Percentiles rank a stretch among this genome's conserved stretches.
These are phyloP conservation scores for Ceriagrion tenellum DNA, from an alignment of 2,888 invertebrate genomes.

Conservation along the genomic window DNA sequence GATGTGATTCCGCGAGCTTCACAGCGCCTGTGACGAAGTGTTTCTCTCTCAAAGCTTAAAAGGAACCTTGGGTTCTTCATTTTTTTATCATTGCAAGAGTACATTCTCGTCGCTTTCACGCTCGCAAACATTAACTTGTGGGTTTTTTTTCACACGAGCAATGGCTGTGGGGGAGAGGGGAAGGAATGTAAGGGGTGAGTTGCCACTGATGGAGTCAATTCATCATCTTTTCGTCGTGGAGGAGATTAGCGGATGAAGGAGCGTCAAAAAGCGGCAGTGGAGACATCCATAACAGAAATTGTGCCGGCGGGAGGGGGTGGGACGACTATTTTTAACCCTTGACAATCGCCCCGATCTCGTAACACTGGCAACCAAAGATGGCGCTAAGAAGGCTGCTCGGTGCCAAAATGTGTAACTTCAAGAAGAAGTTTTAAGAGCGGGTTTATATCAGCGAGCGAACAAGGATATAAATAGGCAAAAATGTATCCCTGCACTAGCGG, in stretches of 20 bases:
- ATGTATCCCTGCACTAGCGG: not conserved
- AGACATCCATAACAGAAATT: not conserved
- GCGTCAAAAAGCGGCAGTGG: not conserved
- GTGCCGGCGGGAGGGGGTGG: not conserved
- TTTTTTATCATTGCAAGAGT: not conserved
- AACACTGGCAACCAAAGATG: slow-evolving; percentile 25
- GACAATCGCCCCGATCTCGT: slow-evolving; percentile 35
- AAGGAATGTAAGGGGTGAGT: no score
- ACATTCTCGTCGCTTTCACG: not conserved
- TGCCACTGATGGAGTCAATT: not conserved
- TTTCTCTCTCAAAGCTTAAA: not conserved
- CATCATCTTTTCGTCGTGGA: not conserved
- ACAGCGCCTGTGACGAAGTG: not conserved
- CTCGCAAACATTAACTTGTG: not conserved
- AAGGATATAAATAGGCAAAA: not conserved
- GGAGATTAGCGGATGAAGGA: not conserved
- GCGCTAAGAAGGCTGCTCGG: slow-evolving; percentile 4
- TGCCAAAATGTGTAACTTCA: not conserved
- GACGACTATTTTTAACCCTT: not conserved
- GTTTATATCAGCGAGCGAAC: slow-evolving; percentile 7
- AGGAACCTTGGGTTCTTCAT: not conserved
- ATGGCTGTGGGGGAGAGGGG: not conserved
- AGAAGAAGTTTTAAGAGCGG: not conserved
- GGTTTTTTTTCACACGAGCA: not conserved
- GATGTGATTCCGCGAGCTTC: not conserved